A percentile compares a stretch with the other conserved stretches of the same genome.
Conservation (phyloP, 2,888 invertebrate genomes). For the Conchocele bisecta region DNA sequence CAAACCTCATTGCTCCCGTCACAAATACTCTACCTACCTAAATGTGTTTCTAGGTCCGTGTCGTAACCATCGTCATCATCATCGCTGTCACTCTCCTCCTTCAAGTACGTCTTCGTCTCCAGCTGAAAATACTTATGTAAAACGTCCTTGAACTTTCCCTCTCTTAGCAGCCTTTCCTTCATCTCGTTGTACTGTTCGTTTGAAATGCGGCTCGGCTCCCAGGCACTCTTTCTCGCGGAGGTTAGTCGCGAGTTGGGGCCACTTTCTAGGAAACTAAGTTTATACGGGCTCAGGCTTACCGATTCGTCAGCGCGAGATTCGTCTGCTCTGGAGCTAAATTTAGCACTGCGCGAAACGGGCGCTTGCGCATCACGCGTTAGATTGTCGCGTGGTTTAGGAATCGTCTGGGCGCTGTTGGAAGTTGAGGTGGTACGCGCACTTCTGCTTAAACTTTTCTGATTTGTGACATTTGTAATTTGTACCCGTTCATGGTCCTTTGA, state of each 20-base stretch:
- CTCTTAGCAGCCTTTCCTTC: conserved; percentile 28
- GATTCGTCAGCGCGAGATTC: neutral
- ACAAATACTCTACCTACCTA: conserved; percentile 34
- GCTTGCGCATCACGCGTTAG: too few relatives aligned
- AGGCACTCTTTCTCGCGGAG: conserved; percentile 2
- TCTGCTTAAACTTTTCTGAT: too few relatives aligned
- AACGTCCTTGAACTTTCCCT: conserved; percentile 45
- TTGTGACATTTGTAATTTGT: too few relatives aligned
- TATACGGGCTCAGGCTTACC: conserved; percentile 18
- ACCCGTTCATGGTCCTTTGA: too few relatives aligned
- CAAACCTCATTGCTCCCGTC: too few relatives aligned
- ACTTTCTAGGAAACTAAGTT: conserved; percentile 24
- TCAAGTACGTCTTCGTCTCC: conserved; percentile 19
- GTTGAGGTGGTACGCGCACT: too few relatives aligned
- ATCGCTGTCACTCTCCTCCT: conserved; percentile 34
- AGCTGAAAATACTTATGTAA: conserved; percentile 38
- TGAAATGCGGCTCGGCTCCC: conserved; percentile 34
- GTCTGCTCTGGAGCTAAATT: neutral
- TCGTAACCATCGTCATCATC: conserved; percentile 52
- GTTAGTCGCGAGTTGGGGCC: conserved; percentile 5
- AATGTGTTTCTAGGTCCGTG: conserved; percentile 39
- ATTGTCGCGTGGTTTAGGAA: neutral
- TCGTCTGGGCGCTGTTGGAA: neutral
- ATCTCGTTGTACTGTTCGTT: conserved; percentile 8
- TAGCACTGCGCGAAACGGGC: too few relatives aligned